These are phyloP conservation scores for Quadriops clusia DNA, from an alignment of 2,888 invertebrate genomes.

Conservation along the genomic window DNA sequence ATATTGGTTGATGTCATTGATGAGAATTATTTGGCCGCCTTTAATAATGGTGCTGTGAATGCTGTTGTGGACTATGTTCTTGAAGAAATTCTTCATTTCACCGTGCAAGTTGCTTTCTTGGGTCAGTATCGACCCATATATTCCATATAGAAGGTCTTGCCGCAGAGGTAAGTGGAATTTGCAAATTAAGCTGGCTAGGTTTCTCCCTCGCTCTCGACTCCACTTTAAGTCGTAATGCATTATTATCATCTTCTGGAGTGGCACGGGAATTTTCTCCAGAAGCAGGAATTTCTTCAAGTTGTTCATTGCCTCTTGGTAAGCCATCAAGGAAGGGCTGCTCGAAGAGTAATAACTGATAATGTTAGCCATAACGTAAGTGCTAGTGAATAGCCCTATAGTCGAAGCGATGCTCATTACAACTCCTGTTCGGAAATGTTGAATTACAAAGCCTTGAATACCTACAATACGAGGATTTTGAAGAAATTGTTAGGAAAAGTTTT, in stretches of 20 bases:
- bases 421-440: too few relatives aligned
- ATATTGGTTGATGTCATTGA: conserved; percentile 16
- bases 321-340: neutral
- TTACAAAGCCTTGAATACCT: too few relatives aligned
- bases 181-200: conserved; percentile 6
- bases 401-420: conserved; percentile 6
- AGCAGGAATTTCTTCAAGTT: conserved; percentile 6
- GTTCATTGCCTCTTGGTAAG: conserved; percentile 10
- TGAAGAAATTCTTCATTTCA: conserved; percentile 9
- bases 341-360: conserved; percentile 1
- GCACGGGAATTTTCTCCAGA: conserved; percentile 1
- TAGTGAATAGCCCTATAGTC: conserved; percentile 7
- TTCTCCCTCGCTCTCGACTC: conserved; percentile 8
- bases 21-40: conserved; percentile 15
- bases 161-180: conserved; percentile 11
- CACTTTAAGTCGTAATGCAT: conserved; percentile 12
- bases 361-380: neutral
- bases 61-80: conserved; percentile 12
- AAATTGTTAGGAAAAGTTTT: conserved; percentile 3
- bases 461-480: too few relatives aligned
- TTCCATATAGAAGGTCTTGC: conserved; percentile 12
- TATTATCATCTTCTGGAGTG: conserved; percentile 9
- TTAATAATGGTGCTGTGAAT: conserved; percentile 12
- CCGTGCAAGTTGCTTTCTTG: conserved; percentile 9
- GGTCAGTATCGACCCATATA: conserved; percentile 12